Base-by-base conservation (phyloP, 2,113 vertebrate genomes). In the Rhizomys pruinosus region DNA sequence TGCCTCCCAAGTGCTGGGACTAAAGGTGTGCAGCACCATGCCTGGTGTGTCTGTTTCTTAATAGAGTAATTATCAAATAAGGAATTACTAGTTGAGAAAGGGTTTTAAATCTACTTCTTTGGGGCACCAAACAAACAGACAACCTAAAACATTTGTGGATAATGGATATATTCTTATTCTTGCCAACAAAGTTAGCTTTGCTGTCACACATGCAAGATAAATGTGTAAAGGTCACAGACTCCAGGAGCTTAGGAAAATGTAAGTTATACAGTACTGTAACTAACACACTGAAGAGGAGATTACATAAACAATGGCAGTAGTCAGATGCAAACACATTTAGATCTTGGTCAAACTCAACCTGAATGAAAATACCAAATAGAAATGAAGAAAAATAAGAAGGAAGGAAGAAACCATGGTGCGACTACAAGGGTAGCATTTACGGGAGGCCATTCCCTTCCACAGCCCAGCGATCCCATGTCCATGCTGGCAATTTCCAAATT, bases 21-120 rank as follows among this genome's bases (percentile, higher is more conserved):
- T n/a, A n/a, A n/a, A n/a, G n/a, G n/a, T n/a, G n/a, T n/a, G n/a
- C n/a, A n/a, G n/a, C n/a, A n/a, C n/a, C n/a, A n/a, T n/a, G n/a
- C n/a, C n/a, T 81, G 76, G 74, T 73, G 74, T 32, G 66, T 87
- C 95, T 64, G 78, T 94, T 92, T 96, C 68, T 80, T 91, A 73
- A 92, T 78, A 37, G 32, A 57, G 55, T 92, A 92, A 96, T 96
- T 86, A 91, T 55, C 74, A 92, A 91, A 89, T 89, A 89, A 91
- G 79, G 55, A 94, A 84, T 78, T 92, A 64, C 55, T 77, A 76
- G 92, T 55, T 32, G 25, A 93, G 23, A 78, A 89, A 94, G 81
- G 47, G 85, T 96, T 95, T 87, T 96, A 89, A 92, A 93, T 84
- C 47, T 77, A 37, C 79, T 57, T 39, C 76, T 80, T 34, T 11